phyloP scores from a whole-genome alignment of 1,140 invertebrate species.

The Manduca sexta region DNA sequence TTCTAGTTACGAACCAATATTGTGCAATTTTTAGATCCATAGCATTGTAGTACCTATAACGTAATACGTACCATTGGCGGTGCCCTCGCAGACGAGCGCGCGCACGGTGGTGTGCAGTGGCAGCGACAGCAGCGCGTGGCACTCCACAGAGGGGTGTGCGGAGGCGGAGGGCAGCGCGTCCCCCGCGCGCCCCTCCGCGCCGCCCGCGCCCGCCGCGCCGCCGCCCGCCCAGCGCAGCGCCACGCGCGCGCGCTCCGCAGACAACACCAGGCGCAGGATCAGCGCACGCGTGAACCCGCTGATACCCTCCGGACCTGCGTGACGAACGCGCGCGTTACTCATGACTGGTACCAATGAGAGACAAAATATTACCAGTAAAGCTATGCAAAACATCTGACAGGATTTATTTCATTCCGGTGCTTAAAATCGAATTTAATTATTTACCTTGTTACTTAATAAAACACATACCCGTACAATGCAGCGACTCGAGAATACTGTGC shows the following conservation, averaged over 20 bases:
- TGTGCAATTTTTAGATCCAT: no score
- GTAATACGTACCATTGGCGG: constrained; percentile 52
- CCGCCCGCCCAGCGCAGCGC: constrained; percentile 76
- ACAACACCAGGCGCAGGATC: constrained; percentile 87
- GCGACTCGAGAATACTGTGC: constrained; percentile 76
- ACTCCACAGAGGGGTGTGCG: constrained; percentile 13
- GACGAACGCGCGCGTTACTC: no score
- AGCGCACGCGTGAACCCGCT: constrained; percentile 91
- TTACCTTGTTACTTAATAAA: not conserved
- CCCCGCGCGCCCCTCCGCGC: constrained; percentile 34
- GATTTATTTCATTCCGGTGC: no score
- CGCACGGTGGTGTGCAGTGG: constrained; percentile 81
- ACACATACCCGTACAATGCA: constrained; percentile 50
- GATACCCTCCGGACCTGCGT: constrained; percentile 68
- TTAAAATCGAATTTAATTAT: not conserved
- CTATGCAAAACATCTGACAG: no score
- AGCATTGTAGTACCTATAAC: not conserved
- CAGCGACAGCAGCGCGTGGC: constrained; percentile 80
- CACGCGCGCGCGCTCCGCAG: constrained; percentile 88
- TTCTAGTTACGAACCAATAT: no score
- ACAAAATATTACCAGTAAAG: no score
- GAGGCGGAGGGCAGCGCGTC: not conserved
- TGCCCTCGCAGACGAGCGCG: constrained; percentile 66
- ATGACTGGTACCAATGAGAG: no score
- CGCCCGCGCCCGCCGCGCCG: constrained; percentile 48